Percentiles rank a stretch among this genome's conserved stretches.
Conservation (phyloP, 1,140 invertebrate genomes). For the Helicoverpa armigera region DNA sequence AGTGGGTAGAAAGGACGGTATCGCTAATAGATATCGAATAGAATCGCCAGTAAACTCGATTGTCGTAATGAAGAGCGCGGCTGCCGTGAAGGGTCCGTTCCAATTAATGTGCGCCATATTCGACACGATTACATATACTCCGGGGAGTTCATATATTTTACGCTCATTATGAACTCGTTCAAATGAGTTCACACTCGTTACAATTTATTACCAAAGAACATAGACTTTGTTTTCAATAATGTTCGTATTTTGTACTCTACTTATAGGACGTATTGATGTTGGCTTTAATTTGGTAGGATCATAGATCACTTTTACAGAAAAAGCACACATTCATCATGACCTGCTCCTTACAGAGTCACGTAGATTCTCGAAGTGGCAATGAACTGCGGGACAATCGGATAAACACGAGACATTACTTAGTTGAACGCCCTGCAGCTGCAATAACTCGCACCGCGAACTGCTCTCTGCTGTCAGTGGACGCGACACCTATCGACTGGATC, state of each 20-base stretch:
- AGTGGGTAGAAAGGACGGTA: constrained; percentile 6
- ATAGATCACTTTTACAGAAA: too few relatives aligned
- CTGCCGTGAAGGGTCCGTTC: constrained; percentile 62
- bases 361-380: not conserved
- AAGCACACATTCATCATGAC: too few relatives aligned
- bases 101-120: constrained; percentile 68
- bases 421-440: not conserved
- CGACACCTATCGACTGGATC: constrained; percentile 1
- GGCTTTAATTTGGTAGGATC: not conserved
- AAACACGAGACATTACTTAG: not conserved
- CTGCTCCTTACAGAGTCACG: too few relatives aligned
- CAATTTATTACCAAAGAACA: constrained; percentile 15
- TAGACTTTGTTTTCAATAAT: not conserved
- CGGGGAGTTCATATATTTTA: constrained; percentile 47
- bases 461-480: not conserved
- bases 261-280: not conserved
- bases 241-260: not conserved
- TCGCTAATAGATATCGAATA: constrained; percentile 45
- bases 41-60: constrained; percentile 61
- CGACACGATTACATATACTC: constrained; percentile 61
- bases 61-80: constrained; percentile 62
- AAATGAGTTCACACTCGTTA: constrained; percentile 16
- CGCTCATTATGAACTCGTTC: constrained; percentile 55
- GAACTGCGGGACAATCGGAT: not conserved
- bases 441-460: not conserved